These are phyloP conservation scores for Coenonympha glycerion DNA, from an alignment of 2,888 invertebrate genomes.

Conservation along the genomic window DNA sequence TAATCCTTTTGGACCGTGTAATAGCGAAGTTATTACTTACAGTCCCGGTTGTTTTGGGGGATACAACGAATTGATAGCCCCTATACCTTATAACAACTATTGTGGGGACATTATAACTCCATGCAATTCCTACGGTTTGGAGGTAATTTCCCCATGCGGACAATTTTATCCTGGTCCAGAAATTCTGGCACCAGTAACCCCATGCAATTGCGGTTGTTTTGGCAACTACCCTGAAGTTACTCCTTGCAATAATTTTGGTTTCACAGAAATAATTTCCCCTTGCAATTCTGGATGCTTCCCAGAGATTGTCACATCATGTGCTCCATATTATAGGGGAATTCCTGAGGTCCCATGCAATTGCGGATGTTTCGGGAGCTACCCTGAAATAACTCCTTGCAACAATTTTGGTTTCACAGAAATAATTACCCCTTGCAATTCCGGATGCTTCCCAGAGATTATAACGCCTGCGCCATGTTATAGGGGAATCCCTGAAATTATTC, in stretches of 20 bases:
- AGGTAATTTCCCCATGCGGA: neutral
- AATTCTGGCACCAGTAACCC: neutral
- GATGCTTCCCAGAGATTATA: neutral
- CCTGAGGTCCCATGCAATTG: constrained; percentile 12
- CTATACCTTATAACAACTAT: neutral
- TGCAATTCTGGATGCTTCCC: neutral
- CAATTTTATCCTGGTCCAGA: neutral
- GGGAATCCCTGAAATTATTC: constrained; percentile 12
- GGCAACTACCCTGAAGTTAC: neutral
- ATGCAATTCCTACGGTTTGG: neutral
- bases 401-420: neutral
- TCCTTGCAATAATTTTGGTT: neutral
- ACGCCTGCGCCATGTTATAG: neutral
- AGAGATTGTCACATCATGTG: neutral
- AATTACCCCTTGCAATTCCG: neutral
- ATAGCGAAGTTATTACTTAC: neutral
- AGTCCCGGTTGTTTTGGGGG: neutral
- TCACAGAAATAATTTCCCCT: neutral
- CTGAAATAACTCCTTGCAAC: neutral
- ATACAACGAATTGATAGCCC: neutral
- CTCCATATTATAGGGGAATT: neutral
- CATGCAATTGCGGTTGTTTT: neutral
- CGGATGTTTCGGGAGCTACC: neutral
- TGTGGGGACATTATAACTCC: neutral
- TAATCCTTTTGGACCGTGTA: neutral